A percentile compares a stretch with the other conserved stretches of the same genome.
phyloP scores from a whole-genome alignment of 2,888 invertebrate species.

The Trachelus tabidus region DNA sequence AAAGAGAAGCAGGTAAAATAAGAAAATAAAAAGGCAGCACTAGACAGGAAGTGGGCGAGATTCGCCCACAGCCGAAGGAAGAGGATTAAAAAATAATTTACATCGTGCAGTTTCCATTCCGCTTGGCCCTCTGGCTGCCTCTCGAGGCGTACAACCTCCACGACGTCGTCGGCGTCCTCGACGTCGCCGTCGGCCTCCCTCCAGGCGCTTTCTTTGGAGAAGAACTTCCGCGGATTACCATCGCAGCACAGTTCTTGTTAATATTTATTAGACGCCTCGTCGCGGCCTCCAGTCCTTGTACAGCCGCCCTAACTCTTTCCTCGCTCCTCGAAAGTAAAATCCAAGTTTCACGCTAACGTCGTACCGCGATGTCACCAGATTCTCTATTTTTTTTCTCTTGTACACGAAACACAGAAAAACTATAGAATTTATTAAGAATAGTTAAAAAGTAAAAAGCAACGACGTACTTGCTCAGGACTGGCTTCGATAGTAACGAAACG shows the following conservation, averaged over 20 bases:
- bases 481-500: too few relatives aligned
- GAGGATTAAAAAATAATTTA: conserved; percentile 54
- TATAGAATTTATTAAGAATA: too few relatives aligned
- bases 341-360: too few relatives aligned
- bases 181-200: background rate
- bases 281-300: conserved; percentile 20
- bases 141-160: background rate
- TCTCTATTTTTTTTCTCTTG: too few relatives aligned
- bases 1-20: too few relatives aligned
- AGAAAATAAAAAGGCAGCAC: background rate
- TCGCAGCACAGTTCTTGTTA: conserved; percentile 57
- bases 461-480: too few relatives aligned
- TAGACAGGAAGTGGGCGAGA: background rate
- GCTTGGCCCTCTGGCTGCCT: background rate
- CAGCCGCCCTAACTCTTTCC: too few relatives aligned
- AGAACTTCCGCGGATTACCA: conserved; percentile 57
- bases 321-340: too few relatives aligned
- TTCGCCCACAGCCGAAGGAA: conserved; percentile 30
- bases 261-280: conserved; percentile 58
- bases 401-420: too few relatives aligned
- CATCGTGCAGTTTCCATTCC: conserved; percentile 50
- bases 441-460: too few relatives aligned
- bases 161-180: background rate
- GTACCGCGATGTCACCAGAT: too few relatives aligned
- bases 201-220: conserved; percentile 1